phyloP scores from a whole-genome alignment of 2,113 vertebrate species.

The Stigmatopora argus region DNA sequence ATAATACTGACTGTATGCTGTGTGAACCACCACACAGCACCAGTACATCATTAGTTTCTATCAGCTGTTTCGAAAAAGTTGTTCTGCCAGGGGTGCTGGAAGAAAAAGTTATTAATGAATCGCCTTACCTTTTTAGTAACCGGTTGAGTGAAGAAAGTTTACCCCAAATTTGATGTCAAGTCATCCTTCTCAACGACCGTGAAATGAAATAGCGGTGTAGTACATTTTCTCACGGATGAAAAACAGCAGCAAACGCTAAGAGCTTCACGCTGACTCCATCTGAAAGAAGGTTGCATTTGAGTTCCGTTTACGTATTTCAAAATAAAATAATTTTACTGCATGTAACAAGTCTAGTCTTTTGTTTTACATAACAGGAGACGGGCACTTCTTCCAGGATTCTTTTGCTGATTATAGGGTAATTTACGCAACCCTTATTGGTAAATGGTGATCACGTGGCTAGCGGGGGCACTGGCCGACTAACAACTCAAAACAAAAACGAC shows the following conservation, averaged over 20 bases:
- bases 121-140: constrained; percentile 26
- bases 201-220: constrained; percentile 14
- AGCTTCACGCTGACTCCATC: fast-evolving
- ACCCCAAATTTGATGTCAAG: neutral
- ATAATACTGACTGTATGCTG: neutral
- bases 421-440: neutral
- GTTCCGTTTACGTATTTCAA: neutral
- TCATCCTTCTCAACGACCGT: constrained; percentile 3
- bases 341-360: fast-evolving
- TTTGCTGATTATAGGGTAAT: neutral
- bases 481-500: neutral
- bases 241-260: neutral
- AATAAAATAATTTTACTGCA: fast-evolving
- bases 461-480: constrained; percentile 1
- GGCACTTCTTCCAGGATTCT: neutral
- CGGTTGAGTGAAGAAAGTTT: neutral
- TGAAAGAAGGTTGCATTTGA: fast-evolving
- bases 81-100: neutral
- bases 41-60: neutral
- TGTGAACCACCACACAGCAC: neutral
- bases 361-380: neutral
- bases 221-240: constrained; percentile 41
- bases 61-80: constrained; percentile 17
- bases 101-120: neutral
- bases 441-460: constrained; percentile 49